These are phyloP conservation scores for Lasioglossum lativentre DNA, from an alignment of 2,888 invertebrate species.

Conservation along the genomic window DNA sequence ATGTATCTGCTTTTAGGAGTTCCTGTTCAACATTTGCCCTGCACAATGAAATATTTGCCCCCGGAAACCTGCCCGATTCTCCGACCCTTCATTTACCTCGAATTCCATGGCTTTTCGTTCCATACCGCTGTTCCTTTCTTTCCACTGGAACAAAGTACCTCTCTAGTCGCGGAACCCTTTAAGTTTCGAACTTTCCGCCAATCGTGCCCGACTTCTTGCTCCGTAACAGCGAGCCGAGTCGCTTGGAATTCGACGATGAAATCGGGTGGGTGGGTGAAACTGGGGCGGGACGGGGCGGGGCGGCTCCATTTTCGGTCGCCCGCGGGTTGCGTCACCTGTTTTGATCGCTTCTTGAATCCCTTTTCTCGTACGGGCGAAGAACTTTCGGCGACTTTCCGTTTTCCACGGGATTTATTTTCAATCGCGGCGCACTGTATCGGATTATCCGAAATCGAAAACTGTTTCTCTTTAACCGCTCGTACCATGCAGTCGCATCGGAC, in stretches of 20 bases:
- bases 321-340: constrained; percentile 2
- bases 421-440: background rate
- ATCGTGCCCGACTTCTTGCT: constrained; percentile 31
- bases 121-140: background rate
- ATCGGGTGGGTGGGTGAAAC: background rate
- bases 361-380: background rate
- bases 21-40: constrained; percentile 38
- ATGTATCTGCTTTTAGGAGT: background rate
- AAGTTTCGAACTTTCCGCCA: constrained; percentile 32
- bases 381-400: constrained; percentile 1
- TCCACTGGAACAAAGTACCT: constrained; percentile 24
- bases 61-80: constrained; percentile 15
- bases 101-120: constrained; percentile 27
- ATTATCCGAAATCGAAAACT: background rate
- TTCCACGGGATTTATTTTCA: background rate
- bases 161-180: constrained; percentile 29
- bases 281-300: background rate
- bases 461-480: background rate
- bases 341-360: constrained; percentile 36
- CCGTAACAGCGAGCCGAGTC: constrained; percentile 18
- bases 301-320: constrained; percentile 5
- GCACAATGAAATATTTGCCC: constrained; percentile 20
- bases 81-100: constrained; percentile 29
- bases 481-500: background rate
- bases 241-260: constrained; percentile 35